These are phyloP conservation scores for Zygothrica quintamaculata DNA, from an alignment of 2,888 invertebrate species.

Conservation along the genomic window DNA sequence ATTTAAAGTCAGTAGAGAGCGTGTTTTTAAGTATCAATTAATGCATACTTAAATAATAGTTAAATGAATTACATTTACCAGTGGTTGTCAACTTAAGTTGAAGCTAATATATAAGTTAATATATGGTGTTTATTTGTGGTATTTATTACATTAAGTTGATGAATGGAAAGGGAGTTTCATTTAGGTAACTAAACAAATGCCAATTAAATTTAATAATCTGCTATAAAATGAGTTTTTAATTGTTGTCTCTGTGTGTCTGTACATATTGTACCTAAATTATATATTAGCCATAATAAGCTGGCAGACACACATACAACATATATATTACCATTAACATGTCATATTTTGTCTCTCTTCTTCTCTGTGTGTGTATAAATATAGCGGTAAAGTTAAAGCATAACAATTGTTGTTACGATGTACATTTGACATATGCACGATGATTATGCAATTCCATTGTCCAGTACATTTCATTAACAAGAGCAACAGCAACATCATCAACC, in stretches of 20 bases:
- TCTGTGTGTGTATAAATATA: no score
- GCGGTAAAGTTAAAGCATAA: slow-evolving; percentile 14
- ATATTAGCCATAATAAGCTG: slow-evolving; percentile 40
- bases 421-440: slow-evolving; percentile 57
- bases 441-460: slow-evolving; percentile 74
- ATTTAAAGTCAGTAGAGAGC: no score
- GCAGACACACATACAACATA: slow-evolving; percentile 9
- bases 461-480: slow-evolving; percentile 72
- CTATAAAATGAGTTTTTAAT: slow-evolving; percentile 45
- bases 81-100: neutral
- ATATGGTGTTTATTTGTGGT: neutral
- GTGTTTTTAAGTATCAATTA: no score
- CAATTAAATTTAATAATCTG: slow-evolving; percentile 5
- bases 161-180: neutral
- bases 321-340: slow-evolving; percentile 26
- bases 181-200: no score
- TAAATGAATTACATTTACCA: no score
- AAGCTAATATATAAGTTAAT: neutral
- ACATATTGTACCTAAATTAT: slow-evolving; percentile 56
- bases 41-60: no score
- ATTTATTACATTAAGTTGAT: neutral
- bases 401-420: slow-evolving; percentile 31
- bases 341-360: no score
- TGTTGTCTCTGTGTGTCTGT: no score
- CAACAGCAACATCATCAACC: slow-evolving; percentile 23